Base-by-base conservation (phyloP, 2,113 vertebrate genomes). In the Pao palembangensis region DNA sequence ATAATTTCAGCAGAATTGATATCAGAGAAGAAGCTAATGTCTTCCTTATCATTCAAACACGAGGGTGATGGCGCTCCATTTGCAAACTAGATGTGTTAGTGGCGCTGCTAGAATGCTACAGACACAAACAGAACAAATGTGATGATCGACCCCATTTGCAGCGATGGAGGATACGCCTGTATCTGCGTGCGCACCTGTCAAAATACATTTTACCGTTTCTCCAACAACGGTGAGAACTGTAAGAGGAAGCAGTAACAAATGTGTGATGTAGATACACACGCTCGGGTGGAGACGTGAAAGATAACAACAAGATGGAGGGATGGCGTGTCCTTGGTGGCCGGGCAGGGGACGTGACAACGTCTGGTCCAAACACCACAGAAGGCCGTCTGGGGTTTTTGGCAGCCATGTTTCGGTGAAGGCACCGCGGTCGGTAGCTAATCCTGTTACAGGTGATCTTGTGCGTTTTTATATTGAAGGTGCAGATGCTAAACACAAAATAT, bases 331-430 rank as follows among this genome's bases (percentile, higher is more conserved):
- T 71, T 60, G 43, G 67, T 42, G 62, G 54, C 61, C 55, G n/a
- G 50, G 44, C 47, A 49, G 64, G 80, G 80, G 54, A 79, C 69
- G 67, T 61, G 70, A 58, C 60, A 47, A 49, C 83, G 84, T 82
- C 41, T 87, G 73, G 64, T 87, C 86, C 78, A 84, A 80, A 74
- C 89, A 81, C 66, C 63, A 71, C 80, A 51, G 50, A 41, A 82
- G 72, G 81, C 76, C 83, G 80, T 78, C 72, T 88, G 76, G 85
- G 72, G 68, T 69, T 75, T 82, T 87, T 88, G 83, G 86, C 88
- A 90, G 87, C 79, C 52, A 51, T 51, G 38, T 88, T 85, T 21
- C 70, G 75, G 51, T 71, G 79, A 79, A 83, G 88, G 78, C 79
- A 17, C 61, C 76, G 68, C 89, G 67, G 59, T 77, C 59, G 61